A percentile compares a stretch with the other conserved stretches of the same genome.
phyloP scores from a whole-genome alignment of 2,113 vertebrate genomes.

The Lonchura striata region DNA sequence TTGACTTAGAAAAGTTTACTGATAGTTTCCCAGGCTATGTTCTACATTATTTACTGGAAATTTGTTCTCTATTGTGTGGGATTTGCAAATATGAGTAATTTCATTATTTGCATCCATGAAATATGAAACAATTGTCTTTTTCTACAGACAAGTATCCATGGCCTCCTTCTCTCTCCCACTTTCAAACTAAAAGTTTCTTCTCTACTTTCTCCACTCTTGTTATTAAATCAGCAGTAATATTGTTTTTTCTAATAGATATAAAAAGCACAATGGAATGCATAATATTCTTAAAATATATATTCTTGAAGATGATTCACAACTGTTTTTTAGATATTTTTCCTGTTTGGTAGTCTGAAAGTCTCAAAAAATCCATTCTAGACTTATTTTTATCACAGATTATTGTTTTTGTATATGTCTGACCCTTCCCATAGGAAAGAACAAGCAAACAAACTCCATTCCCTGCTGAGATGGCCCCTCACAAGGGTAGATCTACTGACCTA shows the following conservation, averaged over 20 bases:
- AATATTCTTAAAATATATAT: not conserved
- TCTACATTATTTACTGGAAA: not conserved
- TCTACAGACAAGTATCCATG: not conserved
- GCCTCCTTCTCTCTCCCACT: not conserved
- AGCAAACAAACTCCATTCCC: not conserved
- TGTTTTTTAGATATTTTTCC: not conserved
- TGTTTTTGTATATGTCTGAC: not conserved
- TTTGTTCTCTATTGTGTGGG: not conserved
- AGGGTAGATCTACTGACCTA: not conserved
- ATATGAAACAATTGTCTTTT: not conserved
- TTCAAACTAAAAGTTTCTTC: not conserved
- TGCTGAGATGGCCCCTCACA: not conserved
- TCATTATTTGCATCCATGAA: not conserved
- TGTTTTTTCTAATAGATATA: not conserved
- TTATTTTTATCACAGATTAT: not conserved
- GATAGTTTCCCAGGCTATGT: not conserved
- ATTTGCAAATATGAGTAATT: not conserved
- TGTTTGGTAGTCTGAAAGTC: not conserved
- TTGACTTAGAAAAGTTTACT: not conserved
- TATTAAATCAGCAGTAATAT: not conserved
- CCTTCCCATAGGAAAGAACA: not conserved
- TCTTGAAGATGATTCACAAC: not conserved
- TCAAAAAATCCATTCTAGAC: not conserved
- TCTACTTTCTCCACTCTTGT: not conserved
- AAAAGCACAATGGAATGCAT: not conserved